A percentile compares a stretch with the other conserved stretches of the same genome.
phyloP scores from a whole-genome alignment of 2,113 vertebrate genomes.

The Pelmatolapia mariae region DNA sequence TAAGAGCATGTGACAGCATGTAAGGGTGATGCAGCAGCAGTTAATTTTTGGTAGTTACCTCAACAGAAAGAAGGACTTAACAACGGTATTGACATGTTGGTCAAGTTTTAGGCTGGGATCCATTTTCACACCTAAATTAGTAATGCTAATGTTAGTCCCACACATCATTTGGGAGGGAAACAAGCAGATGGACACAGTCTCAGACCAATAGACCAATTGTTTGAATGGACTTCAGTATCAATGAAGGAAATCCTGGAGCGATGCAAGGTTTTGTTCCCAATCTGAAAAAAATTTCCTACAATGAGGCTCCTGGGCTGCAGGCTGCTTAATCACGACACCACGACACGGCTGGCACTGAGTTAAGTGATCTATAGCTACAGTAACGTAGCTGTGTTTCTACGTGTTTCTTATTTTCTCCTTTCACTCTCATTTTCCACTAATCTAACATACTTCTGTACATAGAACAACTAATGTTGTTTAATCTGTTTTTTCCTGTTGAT shows the following conservation, averaged over 20 bases:
- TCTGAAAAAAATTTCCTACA: background rate
- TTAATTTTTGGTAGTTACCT: background rate
- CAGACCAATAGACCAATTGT: background rate
- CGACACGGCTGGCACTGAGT: background rate
- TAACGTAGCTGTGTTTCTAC: too few relatives aligned
- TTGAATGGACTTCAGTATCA: background rate
- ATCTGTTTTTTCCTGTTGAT: background rate
- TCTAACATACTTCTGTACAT: background rate
- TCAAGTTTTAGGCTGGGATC: background rate
- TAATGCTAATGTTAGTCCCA: background rate
- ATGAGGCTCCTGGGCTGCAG: background rate
- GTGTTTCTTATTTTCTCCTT: background rate
- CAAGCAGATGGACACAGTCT: background rate
- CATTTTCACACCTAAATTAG: background rate
- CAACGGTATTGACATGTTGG: accelerated
- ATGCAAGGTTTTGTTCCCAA: background rate
- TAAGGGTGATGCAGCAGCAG: background rate
- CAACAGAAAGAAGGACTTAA: background rate
- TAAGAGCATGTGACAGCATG: background rate
- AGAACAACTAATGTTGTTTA: background rate
- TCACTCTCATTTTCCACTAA: background rate
- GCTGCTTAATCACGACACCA: background rate
- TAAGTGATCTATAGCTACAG: background rate
- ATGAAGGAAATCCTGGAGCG: background rate
- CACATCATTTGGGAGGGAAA: background rate